phyloP scores from a whole-genome alignment of 2,888 invertebrate genomes.

The Cynaeus angustus region DNA sequence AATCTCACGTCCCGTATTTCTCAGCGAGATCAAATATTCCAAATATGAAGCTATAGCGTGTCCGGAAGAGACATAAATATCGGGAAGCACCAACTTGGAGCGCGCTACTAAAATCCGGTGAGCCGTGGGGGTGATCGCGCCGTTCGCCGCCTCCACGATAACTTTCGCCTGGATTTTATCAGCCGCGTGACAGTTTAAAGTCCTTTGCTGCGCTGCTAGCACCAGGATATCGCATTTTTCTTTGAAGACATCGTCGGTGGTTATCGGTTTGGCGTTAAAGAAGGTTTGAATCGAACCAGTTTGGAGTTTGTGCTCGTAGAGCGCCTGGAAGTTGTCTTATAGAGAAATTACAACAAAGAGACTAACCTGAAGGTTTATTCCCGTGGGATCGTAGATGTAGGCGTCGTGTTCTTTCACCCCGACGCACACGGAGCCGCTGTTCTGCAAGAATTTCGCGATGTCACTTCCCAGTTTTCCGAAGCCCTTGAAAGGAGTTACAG shows the following conservation, averaged over 20 bases:
- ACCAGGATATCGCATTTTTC: slow-evolving; percentile 67
- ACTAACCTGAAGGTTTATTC: slow-evolving; percentile 62
- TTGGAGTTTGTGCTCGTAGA: slow-evolving; percentile 59
- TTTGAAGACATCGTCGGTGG: slow-evolving; percentile 59
- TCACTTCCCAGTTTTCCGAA: slow-evolving; percentile 65
- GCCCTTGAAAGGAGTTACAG: slow-evolving; percentile 60
- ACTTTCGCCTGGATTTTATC: slow-evolving; percentile 66
- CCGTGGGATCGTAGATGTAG: slow-evolving; percentile 63
- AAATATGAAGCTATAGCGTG: slow-evolving; percentile 64
- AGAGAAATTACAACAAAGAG: no score
- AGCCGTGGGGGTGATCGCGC: slow-evolving; percentile 66
- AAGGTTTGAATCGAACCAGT: slow-evolving; percentile 60
- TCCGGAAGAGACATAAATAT: slow-evolving; percentile 66
- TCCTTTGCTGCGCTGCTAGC: slow-evolving; percentile 65
- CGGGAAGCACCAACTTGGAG: slow-evolving; percentile 66
- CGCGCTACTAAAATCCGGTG: slow-evolving; percentile 64
- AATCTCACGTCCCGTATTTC: slow-evolving; percentile 15
- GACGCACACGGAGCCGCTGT: slow-evolving; percentile 65
- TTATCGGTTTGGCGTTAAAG: slow-evolving; percentile 57
- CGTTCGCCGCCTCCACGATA: slow-evolving; percentile 67
- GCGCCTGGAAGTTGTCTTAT: slow-evolving; percentile 54
- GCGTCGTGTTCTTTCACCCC: slow-evolving; percentile 66
- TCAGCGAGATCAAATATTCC: slow-evolving; percentile 63
- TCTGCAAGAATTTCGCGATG: slow-evolving; percentile 59
- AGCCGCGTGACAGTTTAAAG: slow-evolving; percentile 64